phyloP scores from a whole-genome alignment of 2,113 vertebrate genomes.

The Amia ocellicauda region DNA sequence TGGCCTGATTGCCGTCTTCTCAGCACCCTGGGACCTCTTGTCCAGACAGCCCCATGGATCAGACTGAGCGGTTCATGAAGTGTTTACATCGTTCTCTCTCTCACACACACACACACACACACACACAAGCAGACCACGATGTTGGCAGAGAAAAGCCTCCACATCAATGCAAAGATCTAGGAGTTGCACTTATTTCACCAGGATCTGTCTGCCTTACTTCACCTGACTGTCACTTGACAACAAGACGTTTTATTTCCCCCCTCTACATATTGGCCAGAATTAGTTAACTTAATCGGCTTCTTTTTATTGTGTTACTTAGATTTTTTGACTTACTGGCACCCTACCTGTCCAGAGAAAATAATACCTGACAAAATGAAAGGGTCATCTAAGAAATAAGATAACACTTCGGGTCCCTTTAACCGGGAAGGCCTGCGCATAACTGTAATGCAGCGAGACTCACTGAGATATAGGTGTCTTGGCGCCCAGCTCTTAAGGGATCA shows the following conservation, averaged over 20 bases:
- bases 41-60: constrained; percentile 79
- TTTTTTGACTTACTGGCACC: too few relatives aligned
- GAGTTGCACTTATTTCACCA: constrained; percentile 53
- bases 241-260: constrained; percentile 33
- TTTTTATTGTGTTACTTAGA: constrained; percentile 33
- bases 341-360: too few relatives aligned
- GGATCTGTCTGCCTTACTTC: constrained; percentile 30
- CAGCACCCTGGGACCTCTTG: constrained; percentile 72
- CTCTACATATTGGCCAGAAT: too few relatives aligned
- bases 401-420: background rate
- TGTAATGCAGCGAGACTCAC: background rate
- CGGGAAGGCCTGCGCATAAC: background rate
- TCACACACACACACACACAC: constrained; percentile 35
- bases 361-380: constrained; percentile 47
- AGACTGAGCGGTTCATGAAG: constrained; percentile 69
- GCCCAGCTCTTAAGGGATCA: background rate
- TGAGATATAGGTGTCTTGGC: constrained; percentile 17
- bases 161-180: constrained; percentile 66
- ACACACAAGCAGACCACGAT: constrained; percentile 57
- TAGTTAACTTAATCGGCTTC: background rate
- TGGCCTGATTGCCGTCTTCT: constrained; percentile 79
- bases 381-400: constrained; percentile 16
- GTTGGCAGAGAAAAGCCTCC: constrained; percentile 61
- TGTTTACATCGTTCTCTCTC: constrained; percentile 64
- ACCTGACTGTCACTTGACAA: constrained; percentile 47